Evolutionary conservation across 2,797 vertebrate species (phyloP), one percentile per base, ranked within the genome.

Genomic region (Enteromius mattozi): DNA sequence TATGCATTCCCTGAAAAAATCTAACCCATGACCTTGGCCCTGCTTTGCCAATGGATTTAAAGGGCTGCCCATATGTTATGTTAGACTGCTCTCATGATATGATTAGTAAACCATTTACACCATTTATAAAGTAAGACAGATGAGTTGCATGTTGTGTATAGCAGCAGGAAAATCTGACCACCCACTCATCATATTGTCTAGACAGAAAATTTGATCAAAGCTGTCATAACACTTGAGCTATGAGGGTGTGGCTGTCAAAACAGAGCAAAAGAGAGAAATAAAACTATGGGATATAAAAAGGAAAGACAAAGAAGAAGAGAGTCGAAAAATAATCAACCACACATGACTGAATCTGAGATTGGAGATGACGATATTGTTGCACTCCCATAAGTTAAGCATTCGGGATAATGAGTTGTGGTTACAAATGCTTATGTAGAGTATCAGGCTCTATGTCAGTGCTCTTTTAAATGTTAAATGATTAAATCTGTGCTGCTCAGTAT

Each of bases 121-220:
- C 56, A 16, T 68, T 76, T 51, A 51, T 24, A 83, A 56, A 71
- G 35, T n/a, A 40, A 56, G 81, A 69, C 33, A 68, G 47, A 51
- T 69, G 47, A 68, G 47, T 69, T 33, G 72, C 71, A 68, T 76
- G 70, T 81, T 69, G 70, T 65, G 78, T 24, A 79, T 51, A 68
- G 19, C 68, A 66, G 35, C 35, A 68, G 77, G 51, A 78, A 51
- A 68, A 27, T 68, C n/a, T 87, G 86, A 83, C 88, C 87, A 87
- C 84, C 79, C 80, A 81, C 80, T 78, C 59, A 16, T 88, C 56
- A 74, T 40, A 82, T 63, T 71, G 86, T 86, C 86, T 86, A 80
- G 79, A 82, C 78, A 12, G 72, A 86, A 76, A 19, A 72, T 75
- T 63, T 81, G 87, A 88, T 88, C 79, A 89, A 87, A 87, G 88